A percentile compares a stretch with the other conserved stretches of the same genome.
phyloP scores from a whole-genome alignment of 2,888 invertebrate species.

The Drosophila percnosoma region DNA sequence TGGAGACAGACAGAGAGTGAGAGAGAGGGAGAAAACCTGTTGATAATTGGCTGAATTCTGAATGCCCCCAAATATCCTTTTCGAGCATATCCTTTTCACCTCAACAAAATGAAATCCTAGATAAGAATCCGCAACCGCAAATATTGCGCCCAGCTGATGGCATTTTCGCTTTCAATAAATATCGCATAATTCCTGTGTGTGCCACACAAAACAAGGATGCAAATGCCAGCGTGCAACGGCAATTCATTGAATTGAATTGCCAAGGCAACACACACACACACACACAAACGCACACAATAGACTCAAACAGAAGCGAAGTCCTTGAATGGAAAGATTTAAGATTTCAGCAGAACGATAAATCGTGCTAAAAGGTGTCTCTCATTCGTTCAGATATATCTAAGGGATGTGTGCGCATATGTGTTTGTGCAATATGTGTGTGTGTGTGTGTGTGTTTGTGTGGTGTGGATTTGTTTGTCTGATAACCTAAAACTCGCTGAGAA shows the following conservation, averaged over 20 bases:
- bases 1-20: neutral
- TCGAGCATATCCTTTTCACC: neutral
- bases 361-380: constrained; percentile 75
- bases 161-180: constrained; percentile 56
- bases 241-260: constrained; percentile 34
- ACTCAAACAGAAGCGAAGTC: constrained; percentile 41
- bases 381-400: constrained; percentile 45
- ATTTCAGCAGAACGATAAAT: constrained; percentile 73
- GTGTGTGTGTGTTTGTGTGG: constrained; percentile 24
- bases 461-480: constrained; percentile 67
- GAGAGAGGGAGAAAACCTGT: constrained; percentile 24
- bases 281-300: constrained; percentile 26
- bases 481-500: constrained; percentile 67
- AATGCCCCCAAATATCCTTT: neutral
- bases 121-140: constrained; percentile 33
- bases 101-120: constrained; percentile 20
- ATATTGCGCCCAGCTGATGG: constrained; percentile 20
- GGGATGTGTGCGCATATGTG: constrained; percentile 1
- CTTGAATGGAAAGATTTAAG: constrained; percentile 65
- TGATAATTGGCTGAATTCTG: constrained; percentile 10
- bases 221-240: constrained; percentile 40
- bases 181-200: constrained; percentile 49
- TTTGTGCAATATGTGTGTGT: constrained; percentile 3
- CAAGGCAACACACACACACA: constrained; percentile 28
- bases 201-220: constrained; percentile 46